Conservation (phyloP, 2,113 vertebrate genomes). For the Lethenteron camtschaticum region DNA sequence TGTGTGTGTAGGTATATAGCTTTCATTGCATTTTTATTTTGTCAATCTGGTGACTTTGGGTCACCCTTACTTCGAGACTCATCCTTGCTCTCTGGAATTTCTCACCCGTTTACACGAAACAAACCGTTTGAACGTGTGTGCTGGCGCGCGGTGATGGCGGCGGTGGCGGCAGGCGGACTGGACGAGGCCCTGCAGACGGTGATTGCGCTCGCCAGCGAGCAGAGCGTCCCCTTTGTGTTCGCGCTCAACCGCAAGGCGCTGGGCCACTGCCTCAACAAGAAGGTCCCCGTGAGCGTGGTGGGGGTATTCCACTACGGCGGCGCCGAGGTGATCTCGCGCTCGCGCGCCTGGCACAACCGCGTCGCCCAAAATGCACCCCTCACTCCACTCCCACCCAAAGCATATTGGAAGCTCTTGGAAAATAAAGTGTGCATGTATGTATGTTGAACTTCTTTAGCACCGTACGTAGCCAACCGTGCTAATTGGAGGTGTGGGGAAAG, state of each 20-base stretch:
- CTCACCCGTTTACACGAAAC: no score
- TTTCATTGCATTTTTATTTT: no score
- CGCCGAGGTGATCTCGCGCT: constrained; percentile 46
- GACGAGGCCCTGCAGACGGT: constrained; percentile 92
- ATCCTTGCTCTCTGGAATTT: no score
- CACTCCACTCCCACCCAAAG: not conserved
- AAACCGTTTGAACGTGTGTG: no score
- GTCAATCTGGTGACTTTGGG: no score
- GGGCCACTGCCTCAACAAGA: constrained; percentile 87
- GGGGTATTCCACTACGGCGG: constrained; percentile 90
- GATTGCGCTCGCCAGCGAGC: constrained; percentile 88
- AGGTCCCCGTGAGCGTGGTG: constrained; percentile 88
- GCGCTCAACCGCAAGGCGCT: constrained; percentile 83
- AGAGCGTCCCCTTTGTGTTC: constrained; percentile 93
- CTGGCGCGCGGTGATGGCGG: no score
- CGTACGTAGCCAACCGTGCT: not conserved
- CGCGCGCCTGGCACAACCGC: no score
- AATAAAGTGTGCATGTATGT: not conserved
- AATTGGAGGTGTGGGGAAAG: not conserved
- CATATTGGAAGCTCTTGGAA: not conserved
- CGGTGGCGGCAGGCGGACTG: constrained; percentile 40
- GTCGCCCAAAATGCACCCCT: not conserved
- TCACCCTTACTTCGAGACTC: no score
- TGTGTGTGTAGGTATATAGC: no score
- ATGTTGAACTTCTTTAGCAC: not conserved